These are phyloP conservation scores for Andinoacara biseriatus DNA, from an alignment of 2,113 vertebrate species.

Conservation along the genomic window DNA sequence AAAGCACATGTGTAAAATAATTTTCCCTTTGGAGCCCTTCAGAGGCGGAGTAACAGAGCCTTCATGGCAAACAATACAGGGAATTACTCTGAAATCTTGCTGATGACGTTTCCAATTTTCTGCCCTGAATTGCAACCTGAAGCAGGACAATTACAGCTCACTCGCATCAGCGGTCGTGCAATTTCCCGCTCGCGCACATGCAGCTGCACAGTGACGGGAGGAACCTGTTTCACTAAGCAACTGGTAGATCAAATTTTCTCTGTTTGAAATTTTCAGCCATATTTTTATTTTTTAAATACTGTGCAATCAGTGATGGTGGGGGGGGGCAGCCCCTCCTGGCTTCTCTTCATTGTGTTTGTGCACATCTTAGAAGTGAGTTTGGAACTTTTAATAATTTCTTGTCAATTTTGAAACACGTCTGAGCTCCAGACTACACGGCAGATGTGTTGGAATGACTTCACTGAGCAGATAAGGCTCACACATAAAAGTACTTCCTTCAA, in stretches of 20 bases:
- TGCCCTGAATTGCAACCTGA: constrained; percentile 6
- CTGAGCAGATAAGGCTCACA: no score
- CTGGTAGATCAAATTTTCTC: constrained; percentile 12
- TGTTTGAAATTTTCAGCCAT: not conserved
- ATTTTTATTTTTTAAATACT: no score
- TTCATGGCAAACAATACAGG: constrained; percentile 4
- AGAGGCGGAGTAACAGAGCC: not conserved
- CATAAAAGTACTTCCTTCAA: no score
- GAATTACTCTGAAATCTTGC: not conserved
- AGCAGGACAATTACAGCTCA: constrained; percentile 2
- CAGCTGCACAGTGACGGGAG: constrained; percentile 16
- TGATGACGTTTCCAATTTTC: not conserved
- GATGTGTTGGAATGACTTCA: not conserved
- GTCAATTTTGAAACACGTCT: not conserved
- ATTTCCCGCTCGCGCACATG: constrained; percentile 15
- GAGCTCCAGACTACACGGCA: not conserved
- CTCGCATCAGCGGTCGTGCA: constrained; percentile 2
- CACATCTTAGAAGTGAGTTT: not conserved
- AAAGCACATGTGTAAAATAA: not conserved
- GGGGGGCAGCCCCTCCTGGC: no score
- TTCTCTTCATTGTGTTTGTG: not conserved
- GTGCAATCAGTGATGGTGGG: no score
- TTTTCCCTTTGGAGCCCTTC: not conserved
- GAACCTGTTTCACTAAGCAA: constrained; percentile 1
- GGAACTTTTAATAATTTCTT: not conserved